These are phyloP conservation scores for Drosophila athabasca DNA, from an alignment of 1,140 invertebrate species.

Conservation along the genomic window DNA sequence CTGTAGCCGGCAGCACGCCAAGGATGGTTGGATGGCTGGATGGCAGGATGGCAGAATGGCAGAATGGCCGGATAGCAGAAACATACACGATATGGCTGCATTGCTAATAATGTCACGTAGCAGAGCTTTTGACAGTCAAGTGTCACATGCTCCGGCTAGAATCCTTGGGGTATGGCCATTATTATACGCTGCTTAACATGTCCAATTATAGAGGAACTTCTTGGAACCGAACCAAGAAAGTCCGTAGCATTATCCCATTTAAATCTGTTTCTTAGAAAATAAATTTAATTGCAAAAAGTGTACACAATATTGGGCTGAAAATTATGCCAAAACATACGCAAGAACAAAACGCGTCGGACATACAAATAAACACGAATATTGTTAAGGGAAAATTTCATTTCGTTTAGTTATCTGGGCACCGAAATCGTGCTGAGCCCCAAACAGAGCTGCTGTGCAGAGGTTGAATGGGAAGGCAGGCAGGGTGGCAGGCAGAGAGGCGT, in stretches of 20 bases:
- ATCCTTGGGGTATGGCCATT: constrained; percentile 22
- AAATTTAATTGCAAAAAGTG: constrained; percentile 55
- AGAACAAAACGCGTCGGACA: constrained; percentile 27
- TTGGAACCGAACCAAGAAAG: not conserved
- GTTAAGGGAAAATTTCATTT: constrained; percentile 36
- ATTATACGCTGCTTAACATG: constrained; percentile 33
- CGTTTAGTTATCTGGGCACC: constrained; percentile 45
- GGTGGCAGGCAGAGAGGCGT: not conserved
- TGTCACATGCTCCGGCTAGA: constrained; percentile 45
- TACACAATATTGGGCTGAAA: constrained; percentile 30
- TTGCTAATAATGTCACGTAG: constrained; percentile 77
- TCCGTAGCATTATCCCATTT: not conserved
- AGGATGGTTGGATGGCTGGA: not conserved
- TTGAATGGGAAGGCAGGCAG: constrained; percentile 22
- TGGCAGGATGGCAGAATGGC: constrained; percentile 1
- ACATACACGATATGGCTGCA: constrained; percentile 50
- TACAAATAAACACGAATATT: constrained; percentile 28
- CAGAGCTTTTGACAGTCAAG: constrained; percentile 74
- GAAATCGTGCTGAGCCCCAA: constrained; percentile 18
- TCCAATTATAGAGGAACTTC: constrained; percentile 45
- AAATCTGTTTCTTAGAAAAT: constrained; percentile 14
- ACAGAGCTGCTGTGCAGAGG: too few species aligned
- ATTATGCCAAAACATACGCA: constrained; percentile 68
- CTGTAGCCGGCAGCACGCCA: constrained; percentile 40
- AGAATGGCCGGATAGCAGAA: constrained; percentile 10